Evolutionary conservation across 53 echinoderm and acorn worm genomes (phyloP).

Genomic region (Arbacia lixula): DNA sequence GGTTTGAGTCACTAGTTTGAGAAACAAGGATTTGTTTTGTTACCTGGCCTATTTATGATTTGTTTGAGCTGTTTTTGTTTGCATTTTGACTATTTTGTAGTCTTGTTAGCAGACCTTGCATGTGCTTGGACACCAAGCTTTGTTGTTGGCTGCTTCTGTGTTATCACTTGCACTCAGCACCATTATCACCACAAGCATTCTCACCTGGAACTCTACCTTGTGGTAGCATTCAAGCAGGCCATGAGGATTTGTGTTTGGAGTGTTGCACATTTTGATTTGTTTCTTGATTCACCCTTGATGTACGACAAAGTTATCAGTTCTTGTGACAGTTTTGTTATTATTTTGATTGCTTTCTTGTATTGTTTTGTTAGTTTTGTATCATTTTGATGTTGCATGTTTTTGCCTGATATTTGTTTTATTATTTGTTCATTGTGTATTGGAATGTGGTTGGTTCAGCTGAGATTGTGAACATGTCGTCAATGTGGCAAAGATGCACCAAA

Average conservation of each 20-base stretch:
- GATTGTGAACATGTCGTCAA: no score
- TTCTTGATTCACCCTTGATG: neutral
- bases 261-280: slow-evolving; percentile 49
- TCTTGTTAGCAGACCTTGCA: slow-evolving; percentile 52
- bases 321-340: neutral
- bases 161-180: slow-evolving; percentile 20
- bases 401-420: slow-evolving; percentile 23
- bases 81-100: slow-evolving; percentile 22
- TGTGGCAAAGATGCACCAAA: no score
- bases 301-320: slow-evolving; percentile 2
- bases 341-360: neutral
- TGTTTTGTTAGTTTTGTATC: slow-evolving; percentile 6
- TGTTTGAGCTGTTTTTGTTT: neutral
- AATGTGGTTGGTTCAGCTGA: no score
- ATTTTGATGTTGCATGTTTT: slow-evolving; percentile 22
- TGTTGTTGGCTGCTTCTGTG: slow-evolving; percentile 1
- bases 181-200: slow-evolving; percentile 30
- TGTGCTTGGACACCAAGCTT: slow-evolving; percentile 37
- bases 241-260: slow-evolving; percentile 57
- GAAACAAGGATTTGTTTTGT: no score
- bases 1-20: no score
- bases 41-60: slow-evolving; percentile 12
- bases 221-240: slow-evolving; percentile 2
- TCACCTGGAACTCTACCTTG: neutral
- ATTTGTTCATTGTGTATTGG: neutral